These are phyloP conservation scores for Stigmatopora argus DNA, from an alignment of 2,113 vertebrate genomes.

Conservation along the genomic window DNA sequence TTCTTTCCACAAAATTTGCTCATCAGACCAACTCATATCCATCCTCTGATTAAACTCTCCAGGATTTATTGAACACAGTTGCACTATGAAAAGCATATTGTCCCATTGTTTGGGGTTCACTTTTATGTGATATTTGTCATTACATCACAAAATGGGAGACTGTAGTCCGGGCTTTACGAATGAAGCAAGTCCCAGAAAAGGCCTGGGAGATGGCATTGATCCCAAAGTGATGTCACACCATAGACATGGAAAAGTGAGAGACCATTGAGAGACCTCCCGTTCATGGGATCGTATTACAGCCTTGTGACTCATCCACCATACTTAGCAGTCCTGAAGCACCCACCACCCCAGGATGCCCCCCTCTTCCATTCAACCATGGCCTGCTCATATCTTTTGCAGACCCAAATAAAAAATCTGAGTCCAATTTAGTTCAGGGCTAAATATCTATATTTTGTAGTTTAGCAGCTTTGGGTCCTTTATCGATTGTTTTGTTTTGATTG, in stretches of 20 bases:
- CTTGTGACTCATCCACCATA: constrained; percentile 53
- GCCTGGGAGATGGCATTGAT: constrained; percentile 61
- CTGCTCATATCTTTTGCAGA: constrained; percentile 22
- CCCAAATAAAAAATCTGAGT: constrained; percentile 38
- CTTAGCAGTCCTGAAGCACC: constrained; percentile 30
- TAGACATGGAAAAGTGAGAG: constrained; percentile 49
- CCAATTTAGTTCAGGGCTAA: constrained; percentile 48
- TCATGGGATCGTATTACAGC: constrained; percentile 70
- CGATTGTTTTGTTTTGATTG: constrained; percentile 2
- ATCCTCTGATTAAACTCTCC: constrained; percentile 30
- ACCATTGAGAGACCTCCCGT: constrained; percentile 64
- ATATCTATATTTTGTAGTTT: constrained; percentile 18
- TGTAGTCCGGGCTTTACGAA: constrained; percentile 66
- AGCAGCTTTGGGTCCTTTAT: constrained; percentile 13
- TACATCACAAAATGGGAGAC: constrained; percentile 64
- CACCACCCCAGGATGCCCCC: constrained; percentile 32
- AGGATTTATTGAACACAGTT: constrained; percentile 53
- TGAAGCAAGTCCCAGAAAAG: constrained; percentile 62
- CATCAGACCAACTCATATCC: constrained; percentile 30
- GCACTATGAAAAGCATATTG: constrained; percentile 51
- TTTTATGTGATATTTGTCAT: constrained; percentile 56
- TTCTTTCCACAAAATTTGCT: constrained; percentile 15
- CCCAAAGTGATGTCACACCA: constrained; percentile 71
- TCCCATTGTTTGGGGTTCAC: constrained; percentile 50
- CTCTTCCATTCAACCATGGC: constrained; percentile 23